Base-by-base conservation (phyloP, 1,140 invertebrate species). In the Hycleus cichorii region DNA sequence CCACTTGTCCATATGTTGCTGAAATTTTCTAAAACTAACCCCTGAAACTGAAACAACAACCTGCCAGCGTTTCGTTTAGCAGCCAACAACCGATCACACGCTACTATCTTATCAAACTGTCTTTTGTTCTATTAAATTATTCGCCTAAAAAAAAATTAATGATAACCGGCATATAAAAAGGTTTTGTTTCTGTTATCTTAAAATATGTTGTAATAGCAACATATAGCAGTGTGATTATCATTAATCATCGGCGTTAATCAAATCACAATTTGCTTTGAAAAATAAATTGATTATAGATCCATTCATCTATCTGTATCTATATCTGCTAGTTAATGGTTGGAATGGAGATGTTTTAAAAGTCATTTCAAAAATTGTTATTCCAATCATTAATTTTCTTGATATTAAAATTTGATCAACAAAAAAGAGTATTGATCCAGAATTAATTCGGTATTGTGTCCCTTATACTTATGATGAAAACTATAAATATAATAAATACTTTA, bases 1-100 rank as follows among this genome's bases (percentile, higher is more conserved):
- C 67, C 67, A 69, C 67, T 69, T 67, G 67, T 67, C 65, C 67
- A 69, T 69, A 69, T 69, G 67, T 65, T 69, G 58, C 57, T 46
- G 52, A 55, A 45, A 7, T 42, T 42, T 32, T 32, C 32, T 4
- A 32, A 32, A 32, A 32, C 27, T 25, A 27, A 53, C 51, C 51
- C 51, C 43, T 18, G 18, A 18, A 18, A 18, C 18, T 18, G 18
- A 52, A 5, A 39, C 32, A 44, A 52, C 50, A 53, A 53, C 51
- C 51, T 53, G 51, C 51, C 45, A 44, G 44, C 46, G 51, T 53
- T 42, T 53, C 25, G 39, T 8, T 5, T 32, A 32, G 4, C 32
- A 32, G 4, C 32, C 7, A 32, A 32, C 7, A 32, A 32, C 4
- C 27, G 2, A 4, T 32, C 7, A 7, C 7, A 32, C 32, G 32